phyloP scores from a whole-genome alignment of 2,113 vertebrate genomes.

The Odontophorus gujanensis region DNA sequence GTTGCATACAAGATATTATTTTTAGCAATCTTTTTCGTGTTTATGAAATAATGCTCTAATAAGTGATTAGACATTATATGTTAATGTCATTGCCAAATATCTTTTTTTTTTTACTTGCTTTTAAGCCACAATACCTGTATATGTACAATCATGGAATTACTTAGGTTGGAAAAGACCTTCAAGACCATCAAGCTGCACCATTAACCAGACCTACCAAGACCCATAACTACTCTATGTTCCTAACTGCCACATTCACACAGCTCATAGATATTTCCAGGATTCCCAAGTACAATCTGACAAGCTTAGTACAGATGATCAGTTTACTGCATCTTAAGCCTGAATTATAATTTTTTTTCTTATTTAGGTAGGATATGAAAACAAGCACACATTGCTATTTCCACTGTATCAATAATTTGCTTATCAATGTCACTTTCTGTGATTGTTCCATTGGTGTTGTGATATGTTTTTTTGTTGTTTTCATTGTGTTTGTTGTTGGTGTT shows the following conservation, averaged over 20 bases:
- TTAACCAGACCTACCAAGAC: not conserved
- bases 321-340: not conserved
- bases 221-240: not conserved
- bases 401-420: slow-evolving; percentile 15
- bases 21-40: not conserved
- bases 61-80: not conserved
- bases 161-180: not conserved
- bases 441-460: not conserved
- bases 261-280: not conserved
- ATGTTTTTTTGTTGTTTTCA: no score
- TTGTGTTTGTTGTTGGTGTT: not conserved
- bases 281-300: not conserved
- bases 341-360: not conserved
- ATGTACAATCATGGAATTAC: not conserved
- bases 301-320: not conserved
- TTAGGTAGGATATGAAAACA: not conserved
- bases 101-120: not conserved
- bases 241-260: not conserved
- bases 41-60: not conserved
- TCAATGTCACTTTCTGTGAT: not conserved
- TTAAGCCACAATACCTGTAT: not conserved
- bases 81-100: not conserved
- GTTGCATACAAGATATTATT: not conserved
- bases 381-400: not conserved
- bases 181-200: not conserved